Base-by-base conservation (phyloP, 2,797 vertebrate species). In the Okamejei kenojei region DNA sequence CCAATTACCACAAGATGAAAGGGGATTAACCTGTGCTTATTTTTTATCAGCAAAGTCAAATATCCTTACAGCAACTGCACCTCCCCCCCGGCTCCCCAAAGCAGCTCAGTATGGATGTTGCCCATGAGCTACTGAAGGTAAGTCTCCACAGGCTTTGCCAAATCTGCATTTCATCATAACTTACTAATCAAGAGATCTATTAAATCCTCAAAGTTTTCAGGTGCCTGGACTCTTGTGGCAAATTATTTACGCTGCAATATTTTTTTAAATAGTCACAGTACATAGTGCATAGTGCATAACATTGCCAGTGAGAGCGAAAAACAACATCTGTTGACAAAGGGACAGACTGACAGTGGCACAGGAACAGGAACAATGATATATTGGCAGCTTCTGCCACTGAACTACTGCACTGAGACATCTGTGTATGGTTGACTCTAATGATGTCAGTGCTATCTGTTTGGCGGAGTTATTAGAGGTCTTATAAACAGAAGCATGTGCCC, bases 391-490 rank as follows among this genome's bases (percentile, higher is more conserved):
- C 82, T 63, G n/a, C 29, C 4, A 26, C 82, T 19, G 58, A 86
- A 29, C 82, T 63, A 26, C 82, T 63, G 58, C 82, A 63, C 82
- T 86, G 82, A 29, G 82, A 86, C 82, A 63, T 63, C 82, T 86
- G 82, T 86, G 26, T 63, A 29, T 26, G 15, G 58, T 86, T 86
- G 58, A 86, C 58, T 86, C 54, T 29, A 86, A 86, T 86, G 82
- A 86, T 86, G 82, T 61, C 82, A 86, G 82, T 86, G 82, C 58
- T 86, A 86, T 86, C 82, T n/a, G 10, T 26, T 86, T 86, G 82
- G 82, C 82, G 13, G 63, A 1, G 29, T 86, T 86, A 29, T 19
- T 61, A 63, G 17, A 61, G 15, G 63, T n/a, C 29, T 86, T 58
- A 86, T 63, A 15, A 86, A 17, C 82, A 63, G 29, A 58, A 86